Evolutionary conservation across 2,888 invertebrate genomes (phyloP), one percentile per base, ranked within the genome.

Genomic region (Phanerotoma sp.): DNA sequence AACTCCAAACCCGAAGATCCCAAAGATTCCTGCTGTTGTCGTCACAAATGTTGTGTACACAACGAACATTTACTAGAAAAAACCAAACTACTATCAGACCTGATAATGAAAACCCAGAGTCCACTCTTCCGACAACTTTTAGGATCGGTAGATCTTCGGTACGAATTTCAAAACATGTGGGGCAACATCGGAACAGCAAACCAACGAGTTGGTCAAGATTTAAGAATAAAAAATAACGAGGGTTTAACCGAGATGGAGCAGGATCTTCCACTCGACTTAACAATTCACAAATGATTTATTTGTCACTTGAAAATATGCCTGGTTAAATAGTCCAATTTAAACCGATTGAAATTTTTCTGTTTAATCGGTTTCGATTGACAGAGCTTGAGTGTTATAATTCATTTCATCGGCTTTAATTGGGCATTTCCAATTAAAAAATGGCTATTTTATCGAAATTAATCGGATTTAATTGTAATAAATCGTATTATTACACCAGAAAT

Each of bases 201-300:
- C 49, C 65, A 64, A 2, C 35, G 50, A 7, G 52, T 50, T 41
- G 73, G 71, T 21, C 73, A 75, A 57, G 75, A 76, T 57, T 63
- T 75, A 25, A 68, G 74, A 54, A 78, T 82, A 15, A 81, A 81
- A 57, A 78, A 74, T 25, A 78, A 77, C 48, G 78, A 77, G 37
- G 70, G 64, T 44, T 47, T 49, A 1, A 69, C 69, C 5, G 76
- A 77, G 16, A 74, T 76, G 70, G 78, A 78, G 54, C 79, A 79
- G 61, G 78, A 79, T 58, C 63, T 77, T 48, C 79, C 79, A 6
- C 64, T 79, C 46, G 79, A 79, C 57, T 66, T 79, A 65, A 80
- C 72, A 56, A 70, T 76, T 67, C 79, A 75, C 54, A 78, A 78
- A 57, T 77, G 67, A 72, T 59, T 42, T 10, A 16, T 10, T 48